Conservation (phyloP, 2,113 vertebrate genomes). For the Labeo rohita region DNA sequence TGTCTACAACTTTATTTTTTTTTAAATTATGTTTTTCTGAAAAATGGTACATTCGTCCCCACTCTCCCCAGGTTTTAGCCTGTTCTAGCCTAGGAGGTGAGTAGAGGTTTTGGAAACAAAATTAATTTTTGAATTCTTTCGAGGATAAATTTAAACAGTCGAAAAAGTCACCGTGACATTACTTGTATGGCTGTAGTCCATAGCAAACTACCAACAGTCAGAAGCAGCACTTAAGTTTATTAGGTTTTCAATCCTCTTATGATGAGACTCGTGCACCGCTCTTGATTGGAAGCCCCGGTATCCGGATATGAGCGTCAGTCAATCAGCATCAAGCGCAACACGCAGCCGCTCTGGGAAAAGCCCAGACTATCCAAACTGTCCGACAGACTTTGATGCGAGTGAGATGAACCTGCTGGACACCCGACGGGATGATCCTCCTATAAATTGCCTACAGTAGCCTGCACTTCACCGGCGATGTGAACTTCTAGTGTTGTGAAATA, state of each 20-base stretch:
- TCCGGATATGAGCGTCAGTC: slow-evolving; percentile 34
- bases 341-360: not conserved
- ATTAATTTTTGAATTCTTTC: not conserved
- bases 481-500: not conserved
- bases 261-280: not conserved
- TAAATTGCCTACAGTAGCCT: no score
- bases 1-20: no score
- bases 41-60: no score
- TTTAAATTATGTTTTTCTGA: no score
- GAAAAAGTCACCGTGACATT: not conserved
- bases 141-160: not conserved
- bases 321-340: slow-evolving; percentile 22
- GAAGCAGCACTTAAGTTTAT: slow-evolving; percentile 35
- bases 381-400: not conserved
- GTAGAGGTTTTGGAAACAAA: not conserved
- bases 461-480: not conserved
- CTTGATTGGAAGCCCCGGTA: slow-evolving; percentile 21
- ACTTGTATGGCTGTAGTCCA: not conserved
- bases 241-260: slow-evolving; percentile 34
- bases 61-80: no score
- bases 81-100: no score
- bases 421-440: not conserved
- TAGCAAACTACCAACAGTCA: not conserved
- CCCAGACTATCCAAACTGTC: not conserved
- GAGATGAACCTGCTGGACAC: not conserved